Evolutionary conservation across 2,888 invertebrate species (phyloP).

Genomic region (Cheilosia grossa): DNA sequence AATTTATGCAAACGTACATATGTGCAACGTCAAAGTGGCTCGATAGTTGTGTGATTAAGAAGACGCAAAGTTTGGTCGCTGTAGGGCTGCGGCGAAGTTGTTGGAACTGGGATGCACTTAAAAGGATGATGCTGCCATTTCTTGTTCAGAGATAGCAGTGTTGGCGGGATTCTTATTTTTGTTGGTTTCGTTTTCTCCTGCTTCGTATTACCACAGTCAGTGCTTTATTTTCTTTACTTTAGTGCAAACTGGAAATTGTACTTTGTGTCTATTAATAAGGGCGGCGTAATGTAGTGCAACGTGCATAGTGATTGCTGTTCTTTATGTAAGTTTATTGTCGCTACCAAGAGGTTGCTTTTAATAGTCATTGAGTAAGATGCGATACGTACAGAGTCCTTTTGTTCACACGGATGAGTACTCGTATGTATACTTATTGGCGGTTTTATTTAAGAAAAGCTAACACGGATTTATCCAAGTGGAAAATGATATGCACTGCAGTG

Average conservation of each 20-base stretch:
- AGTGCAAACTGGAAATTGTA: constrained; percentile 10
- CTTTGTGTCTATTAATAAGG: constrained; percentile 22
- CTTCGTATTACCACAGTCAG: constrained; percentile 24
- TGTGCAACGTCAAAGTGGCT: constrained; percentile 73
- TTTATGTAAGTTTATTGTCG: not conserved
- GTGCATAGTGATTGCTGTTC: not conserved
- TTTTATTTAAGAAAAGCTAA: too few species aligned
- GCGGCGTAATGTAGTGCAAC: constrained; percentile 1
- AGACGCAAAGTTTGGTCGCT: constrained; percentile 74
- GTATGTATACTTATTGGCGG: too few species aligned
- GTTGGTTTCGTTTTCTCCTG: not conserved
- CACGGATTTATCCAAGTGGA: too few species aligned
- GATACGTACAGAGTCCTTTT: too few species aligned
- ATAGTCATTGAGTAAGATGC: not conserved
- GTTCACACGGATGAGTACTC: too few species aligned
- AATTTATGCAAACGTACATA: constrained; percentile 73
- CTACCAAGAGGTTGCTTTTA: not conserved
- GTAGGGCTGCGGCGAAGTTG: constrained; percentile 63
- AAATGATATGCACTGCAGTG: too few species aligned
- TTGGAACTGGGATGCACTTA: constrained; percentile 54
- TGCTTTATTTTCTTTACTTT: constrained; percentile 29
- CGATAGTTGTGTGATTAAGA: constrained; percentile 75
- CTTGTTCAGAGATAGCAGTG: constrained; percentile 30
- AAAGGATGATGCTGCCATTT: constrained; percentile 67
- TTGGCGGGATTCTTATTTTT: constrained; percentile 19